Conservation (phyloP, 2,113 vertebrate species). For the Phylloscopus trochiloides region DNA sequence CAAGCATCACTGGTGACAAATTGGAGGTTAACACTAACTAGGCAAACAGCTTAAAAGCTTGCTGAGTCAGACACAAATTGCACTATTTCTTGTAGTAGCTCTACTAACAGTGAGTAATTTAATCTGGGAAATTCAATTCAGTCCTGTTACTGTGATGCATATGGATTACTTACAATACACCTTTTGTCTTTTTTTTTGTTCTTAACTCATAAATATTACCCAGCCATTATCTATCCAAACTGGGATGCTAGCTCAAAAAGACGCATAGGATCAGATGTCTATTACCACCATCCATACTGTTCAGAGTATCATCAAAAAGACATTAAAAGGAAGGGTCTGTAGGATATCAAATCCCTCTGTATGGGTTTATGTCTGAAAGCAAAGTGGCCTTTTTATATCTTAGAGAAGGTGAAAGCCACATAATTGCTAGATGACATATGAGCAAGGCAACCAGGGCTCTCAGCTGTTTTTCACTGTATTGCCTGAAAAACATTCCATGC, state of each 20-base stretch:
- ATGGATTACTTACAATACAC: neutral
- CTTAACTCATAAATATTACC: neutral
- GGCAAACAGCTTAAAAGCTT: neutral
- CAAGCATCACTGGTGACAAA: neutral
- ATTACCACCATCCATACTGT: neutral
- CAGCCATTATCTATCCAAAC: no score
- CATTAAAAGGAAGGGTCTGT: neutral
- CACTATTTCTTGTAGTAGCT: neutral
- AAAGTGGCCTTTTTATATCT: neutral
- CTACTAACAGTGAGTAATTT: neutral
- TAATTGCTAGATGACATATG: neutral
- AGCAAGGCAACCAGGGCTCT: neutral
- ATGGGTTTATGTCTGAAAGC: neutral
- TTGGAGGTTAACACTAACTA: neutral
- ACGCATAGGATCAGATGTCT: rapidly evolving
- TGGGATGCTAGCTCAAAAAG: neutral
- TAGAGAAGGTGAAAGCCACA: neutral
- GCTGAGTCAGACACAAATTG: neutral
- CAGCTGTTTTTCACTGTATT: neutral
- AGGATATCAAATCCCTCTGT: neutral
- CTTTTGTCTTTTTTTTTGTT: neutral
- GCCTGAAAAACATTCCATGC: neutral
- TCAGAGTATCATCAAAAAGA: neutral
- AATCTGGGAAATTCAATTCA: neutral
- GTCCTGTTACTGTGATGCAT: neutral